Conservation (phyloP, 2,797 vertebrate genomes). For the Eurystomus glaucurus region DNA sequence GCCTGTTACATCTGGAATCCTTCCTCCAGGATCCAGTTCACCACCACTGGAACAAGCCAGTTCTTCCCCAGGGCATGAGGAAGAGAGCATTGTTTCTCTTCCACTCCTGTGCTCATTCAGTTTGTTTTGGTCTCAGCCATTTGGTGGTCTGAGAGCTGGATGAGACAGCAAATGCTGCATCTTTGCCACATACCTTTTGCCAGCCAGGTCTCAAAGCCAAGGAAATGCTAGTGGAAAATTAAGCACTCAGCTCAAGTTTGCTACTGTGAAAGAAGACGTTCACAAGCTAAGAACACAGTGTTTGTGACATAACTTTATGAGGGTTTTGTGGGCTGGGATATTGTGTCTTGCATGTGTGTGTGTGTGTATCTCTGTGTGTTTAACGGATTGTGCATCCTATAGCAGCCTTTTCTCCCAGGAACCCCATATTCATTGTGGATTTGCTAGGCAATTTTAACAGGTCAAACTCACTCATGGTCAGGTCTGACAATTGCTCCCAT, state of each 20-base stretch:
- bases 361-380: not conserved
- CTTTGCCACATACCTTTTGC: not conserved
- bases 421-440: not conserved
- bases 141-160: not conserved
- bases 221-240: not conserved
- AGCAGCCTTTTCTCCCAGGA: not conserved
- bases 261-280: not conserved
- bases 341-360: not conserved
- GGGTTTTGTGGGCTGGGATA: not conserved
- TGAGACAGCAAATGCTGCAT: not conserved
- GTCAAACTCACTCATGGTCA: not conserved
- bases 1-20: not conserved
- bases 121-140: not conserved
- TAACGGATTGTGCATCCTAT: not conserved
- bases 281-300: not conserved
- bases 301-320: not conserved
- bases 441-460: not conserved
- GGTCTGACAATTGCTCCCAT: not conserved
- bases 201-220: not conserved
- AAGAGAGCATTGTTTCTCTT: not conserved
- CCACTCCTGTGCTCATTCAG: not conserved
- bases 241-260: not conserved
- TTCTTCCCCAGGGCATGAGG: not conserved
- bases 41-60: rapidly evolving
- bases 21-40: not conserved